Evolutionary conservation across 2,797 vertebrate species (phyloP).

Genomic region (Phrynocephalus vlangalii): DNA sequence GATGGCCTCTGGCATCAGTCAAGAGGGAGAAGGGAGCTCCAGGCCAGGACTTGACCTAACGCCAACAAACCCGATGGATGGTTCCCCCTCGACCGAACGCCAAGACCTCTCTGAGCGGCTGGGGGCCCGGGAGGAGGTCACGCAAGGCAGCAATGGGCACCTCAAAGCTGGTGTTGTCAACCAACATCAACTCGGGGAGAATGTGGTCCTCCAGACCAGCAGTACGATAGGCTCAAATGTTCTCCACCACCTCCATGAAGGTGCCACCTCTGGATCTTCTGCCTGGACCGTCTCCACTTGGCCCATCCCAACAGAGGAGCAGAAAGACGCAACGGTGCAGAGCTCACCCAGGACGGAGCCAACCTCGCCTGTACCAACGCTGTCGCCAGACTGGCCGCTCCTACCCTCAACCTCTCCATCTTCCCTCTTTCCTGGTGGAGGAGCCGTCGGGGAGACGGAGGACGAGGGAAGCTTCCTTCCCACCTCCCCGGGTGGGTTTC

Average conservation of each 20-base stretch:
- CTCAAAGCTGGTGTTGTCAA: too few relatives aligned
- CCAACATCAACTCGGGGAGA: too few relatives aligned
- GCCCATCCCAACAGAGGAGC: not conserved
- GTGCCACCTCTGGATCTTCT: not conserved
- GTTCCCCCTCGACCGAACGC: not conserved
- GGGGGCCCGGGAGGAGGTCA: not conserved
- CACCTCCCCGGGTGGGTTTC: not conserved
- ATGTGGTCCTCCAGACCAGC: not conserved
- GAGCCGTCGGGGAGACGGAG: not conserved
- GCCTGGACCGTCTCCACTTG: not conserved
- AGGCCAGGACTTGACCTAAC: not conserved
- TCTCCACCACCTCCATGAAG: not conserved
- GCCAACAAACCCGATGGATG: not conserved
- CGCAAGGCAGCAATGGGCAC: not conserved
- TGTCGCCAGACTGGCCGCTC: not conserved
- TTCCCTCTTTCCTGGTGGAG: not conserved
- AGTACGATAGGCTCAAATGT: not conserved
- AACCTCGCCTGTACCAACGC: not conserved
- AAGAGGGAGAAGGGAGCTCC: fast-evolving
- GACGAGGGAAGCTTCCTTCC: not conserved
- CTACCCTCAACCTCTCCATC: not conserved
- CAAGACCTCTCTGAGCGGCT: not conserved
- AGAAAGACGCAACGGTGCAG: fast-evolving
- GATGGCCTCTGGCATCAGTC: fast-evolving
- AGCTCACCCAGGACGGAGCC: fast-evolving